A percentile compares a stretch with the other conserved stretches of the same genome.
phyloP scores from a whole-genome alignment of 2,888 invertebrate genomes.

The Arctia plantaginis region DNA sequence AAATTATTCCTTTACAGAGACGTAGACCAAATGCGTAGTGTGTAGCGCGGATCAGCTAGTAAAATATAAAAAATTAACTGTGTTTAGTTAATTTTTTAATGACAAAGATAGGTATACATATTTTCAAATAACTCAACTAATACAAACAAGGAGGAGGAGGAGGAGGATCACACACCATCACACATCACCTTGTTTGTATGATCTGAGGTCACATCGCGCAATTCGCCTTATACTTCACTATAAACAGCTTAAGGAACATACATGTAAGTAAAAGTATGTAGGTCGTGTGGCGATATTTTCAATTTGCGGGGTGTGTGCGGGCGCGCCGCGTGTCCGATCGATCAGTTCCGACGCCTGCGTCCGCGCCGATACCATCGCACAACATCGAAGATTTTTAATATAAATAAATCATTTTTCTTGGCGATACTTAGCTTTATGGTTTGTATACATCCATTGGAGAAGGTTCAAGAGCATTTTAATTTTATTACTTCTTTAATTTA shows the following conservation, averaged over 20 bases:
- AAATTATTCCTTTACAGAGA: no score
- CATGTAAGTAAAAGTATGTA: not conserved
- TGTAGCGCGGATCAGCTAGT: no score
- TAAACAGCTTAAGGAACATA: not conserved
- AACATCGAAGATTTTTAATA: conserved; percentile 25
- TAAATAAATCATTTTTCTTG: conserved; percentile 38
- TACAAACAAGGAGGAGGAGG: no score
- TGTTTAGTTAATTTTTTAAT: no score
- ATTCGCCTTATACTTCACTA: not conserved
- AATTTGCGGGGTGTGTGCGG: conserved; percentile 47
- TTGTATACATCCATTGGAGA: not conserved
- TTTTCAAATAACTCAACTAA: not conserved
- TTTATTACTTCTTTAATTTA: not conserved
- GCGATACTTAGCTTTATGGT: not conserved
- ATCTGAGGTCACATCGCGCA: not conserved
- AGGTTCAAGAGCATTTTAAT: not conserved
- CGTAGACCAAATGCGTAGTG: no score
- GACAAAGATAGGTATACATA: no score
- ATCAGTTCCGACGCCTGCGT: conserved; percentile 56
- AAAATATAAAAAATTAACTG: no score
- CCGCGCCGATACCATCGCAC: conserved; percentile 35
- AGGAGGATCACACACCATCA: no score
- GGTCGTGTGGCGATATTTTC: conserved; percentile 51
- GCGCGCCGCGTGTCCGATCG: conserved; percentile 56
- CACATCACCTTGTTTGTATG: no score